Evolutionary conservation across 2,797 vertebrate genomes (phyloP), one percentile per base, ranked within the genome.

Genomic region (Euphonia xanthogaster): DNA sequence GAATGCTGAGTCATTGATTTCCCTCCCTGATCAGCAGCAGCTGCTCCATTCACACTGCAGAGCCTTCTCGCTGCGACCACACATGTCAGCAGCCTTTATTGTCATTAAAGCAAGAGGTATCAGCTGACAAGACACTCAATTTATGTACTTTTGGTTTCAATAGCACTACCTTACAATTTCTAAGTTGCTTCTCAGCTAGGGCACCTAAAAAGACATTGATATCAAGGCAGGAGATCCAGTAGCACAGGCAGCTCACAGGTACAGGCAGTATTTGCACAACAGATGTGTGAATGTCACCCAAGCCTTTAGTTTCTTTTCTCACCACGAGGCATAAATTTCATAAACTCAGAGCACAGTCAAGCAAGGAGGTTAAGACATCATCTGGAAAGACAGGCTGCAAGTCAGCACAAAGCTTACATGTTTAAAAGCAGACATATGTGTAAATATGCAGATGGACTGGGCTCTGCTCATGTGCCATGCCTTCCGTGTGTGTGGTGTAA

Each of bases 1-100:
- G 92, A 74, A 90, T 67, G 97, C 96, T 96, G 95, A 96, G 80
- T 97, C 97, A 97, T 95, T 96, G 93, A 96, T 97, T 97, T 97
- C 79, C 70, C 65, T 87, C 90, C 92, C 93, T 62, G 78, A 94
- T 87, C 86, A 73, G 61, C 92, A 96, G 80, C 92, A 95, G 96
- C 96, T 94, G 93, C 83, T 97, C 86, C 85, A 93, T 94, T 97
- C 96, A 84, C 85, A 86, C 80, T 90, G 91, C 91, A 86, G 71
- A 87, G 66, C 86, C 75, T 58, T 22, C 94, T 77, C 70, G 44
- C 94, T 72, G 72, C 1, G 22, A 78, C 71, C 77, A 81, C 81
- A 55, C 65, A 42, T 90, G 81, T 90, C 78, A 95, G 94, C 91
- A 94, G 86, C 39, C 85, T 94, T 78, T 63, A 68, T 1, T 92